Percentiles rank a stretch among this genome's conserved stretches.
These are phyloP conservation scores for Hoplodrina ambigua DNA, from an alignment of 2,888 invertebrate genomes.

Conservation along the genomic window DNA sequence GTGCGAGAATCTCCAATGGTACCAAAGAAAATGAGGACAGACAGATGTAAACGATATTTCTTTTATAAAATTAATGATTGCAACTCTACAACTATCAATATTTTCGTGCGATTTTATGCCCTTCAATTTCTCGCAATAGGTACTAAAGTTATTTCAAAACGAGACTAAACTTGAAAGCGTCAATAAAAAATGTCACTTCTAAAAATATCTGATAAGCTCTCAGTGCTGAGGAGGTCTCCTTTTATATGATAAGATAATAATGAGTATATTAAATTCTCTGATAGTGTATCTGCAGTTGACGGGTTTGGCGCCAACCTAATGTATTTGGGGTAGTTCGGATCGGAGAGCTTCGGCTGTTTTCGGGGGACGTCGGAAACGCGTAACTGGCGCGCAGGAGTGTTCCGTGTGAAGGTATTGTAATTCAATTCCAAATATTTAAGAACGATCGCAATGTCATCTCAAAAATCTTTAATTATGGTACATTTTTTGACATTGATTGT, in stretches of 20 bases:
- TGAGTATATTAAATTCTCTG: conserved; percentile 60
- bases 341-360: conserved; percentile 22
- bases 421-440: not conserved
- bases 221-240: conserved; percentile 48
- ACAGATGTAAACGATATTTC: no score
- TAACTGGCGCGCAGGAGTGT: not conserved
- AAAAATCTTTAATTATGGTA: no score
- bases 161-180: conserved; percentile 29
- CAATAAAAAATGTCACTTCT: conserved; percentile 47
- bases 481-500: no score
- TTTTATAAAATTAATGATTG: no score
- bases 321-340: conserved; percentile 47
- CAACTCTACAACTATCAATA: no score
- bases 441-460: no score
- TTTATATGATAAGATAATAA: conserved; percentile 65
- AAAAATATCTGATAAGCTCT: conserved; percentile 51
- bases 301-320: conserved; percentile 65
- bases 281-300: conserved; percentile 60
- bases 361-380: conserved; percentile 9
- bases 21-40: no score
- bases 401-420: no score
- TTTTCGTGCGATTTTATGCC: no score
- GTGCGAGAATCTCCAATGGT: no score
- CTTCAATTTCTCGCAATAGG: conserved; percentile 11
- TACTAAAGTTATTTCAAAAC: conserved; percentile 11